A percentile compares a stretch with the other conserved stretches of the same genome.
Conservation (phyloP, 2,797 vertebrate genomes). For the Nothura maculosa region DNA sequence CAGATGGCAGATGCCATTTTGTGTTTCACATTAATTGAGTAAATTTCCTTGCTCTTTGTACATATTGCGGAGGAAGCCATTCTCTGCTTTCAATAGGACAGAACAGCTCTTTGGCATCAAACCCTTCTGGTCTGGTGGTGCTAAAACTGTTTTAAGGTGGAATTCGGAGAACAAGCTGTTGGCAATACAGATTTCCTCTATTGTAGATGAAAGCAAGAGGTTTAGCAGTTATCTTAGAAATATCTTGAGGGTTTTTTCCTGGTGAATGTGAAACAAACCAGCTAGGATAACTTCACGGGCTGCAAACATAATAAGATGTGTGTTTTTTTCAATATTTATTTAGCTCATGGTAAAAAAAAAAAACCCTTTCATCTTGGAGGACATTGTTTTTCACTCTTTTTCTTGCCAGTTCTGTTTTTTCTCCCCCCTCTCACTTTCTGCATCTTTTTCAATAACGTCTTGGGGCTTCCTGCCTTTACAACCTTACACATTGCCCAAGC, state of each 20-base stretch:
- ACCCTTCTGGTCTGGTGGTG: slow-evolving; percentile 72
- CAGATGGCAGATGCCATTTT: slow-evolving; percentile 86
- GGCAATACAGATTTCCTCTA: slow-evolving; percentile 20
- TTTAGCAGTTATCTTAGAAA: slow-evolving; percentile 37
- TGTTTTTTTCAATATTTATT: not conserved
- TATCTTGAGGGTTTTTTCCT: slow-evolving; percentile 48
- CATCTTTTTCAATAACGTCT: not conserved
- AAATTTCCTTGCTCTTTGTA: slow-evolving; percentile 85
- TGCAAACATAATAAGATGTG: not conserved
- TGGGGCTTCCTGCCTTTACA: not conserved
- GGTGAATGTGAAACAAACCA: slow-evolving; percentile 29
- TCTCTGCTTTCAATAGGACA: slow-evolving; percentile 83
- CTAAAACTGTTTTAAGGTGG: slow-evolving; percentile 77
- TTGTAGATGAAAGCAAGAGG: not conserved
- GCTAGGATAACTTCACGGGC: slow-evolving; percentile 1
- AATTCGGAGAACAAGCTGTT: slow-evolving; percentile 61
- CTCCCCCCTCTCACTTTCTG: not conserved
- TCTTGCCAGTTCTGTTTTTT: not conserved
- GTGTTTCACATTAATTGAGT: slow-evolving; percentile 85
- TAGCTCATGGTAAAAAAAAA: not conserved
- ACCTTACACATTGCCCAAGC: not conserved
- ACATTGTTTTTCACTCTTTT: not conserved
- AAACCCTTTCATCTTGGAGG: not conserved
- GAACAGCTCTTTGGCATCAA: slow-evolving; percentile 81
- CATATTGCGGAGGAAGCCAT: slow-evolving; percentile 82